A percentile compares a stretch with the other conserved stretches of the same genome.
These are phyloP conservation scores for Drosophila ohnishii DNA, from an alignment of 1,140 invertebrate genomes.

Conservation along the genomic window DNA sequence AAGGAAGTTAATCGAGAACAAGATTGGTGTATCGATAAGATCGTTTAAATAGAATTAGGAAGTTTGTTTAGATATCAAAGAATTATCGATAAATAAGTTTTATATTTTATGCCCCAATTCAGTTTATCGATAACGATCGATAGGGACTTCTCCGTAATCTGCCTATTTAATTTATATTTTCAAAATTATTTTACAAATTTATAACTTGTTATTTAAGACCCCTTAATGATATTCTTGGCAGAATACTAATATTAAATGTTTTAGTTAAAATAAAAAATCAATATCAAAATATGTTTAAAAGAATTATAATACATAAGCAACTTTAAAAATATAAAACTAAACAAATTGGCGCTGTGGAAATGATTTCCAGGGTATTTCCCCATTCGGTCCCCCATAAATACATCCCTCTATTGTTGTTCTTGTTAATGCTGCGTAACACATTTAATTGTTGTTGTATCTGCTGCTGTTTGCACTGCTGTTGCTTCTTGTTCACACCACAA, in stretches of 20 bases:
- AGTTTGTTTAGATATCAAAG: background rate
- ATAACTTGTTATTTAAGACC: too few relatives aligned
- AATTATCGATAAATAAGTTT: background rate
- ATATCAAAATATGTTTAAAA: too few relatives aligned
- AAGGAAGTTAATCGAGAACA: background rate
- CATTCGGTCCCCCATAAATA: background rate
- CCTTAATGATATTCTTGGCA: too few relatives aligned
- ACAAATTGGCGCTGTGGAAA: too few relatives aligned
- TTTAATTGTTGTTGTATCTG: constrained; percentile 23
- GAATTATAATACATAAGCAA: too few relatives aligned
- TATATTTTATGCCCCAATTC: background rate
- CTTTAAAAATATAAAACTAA: too few relatives aligned
- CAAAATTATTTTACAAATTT: too few relatives aligned
- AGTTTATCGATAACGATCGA: background rate
- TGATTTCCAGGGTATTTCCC: background rate
- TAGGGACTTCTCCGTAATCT: background rate
- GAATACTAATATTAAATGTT: too few relatives aligned
- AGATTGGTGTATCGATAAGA: background rate
- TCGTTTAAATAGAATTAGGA: accelerated
- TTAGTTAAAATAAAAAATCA: too few relatives aligned
- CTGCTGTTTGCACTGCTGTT: constrained; percentile 20
- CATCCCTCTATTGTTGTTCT: constrained; percentile 15
- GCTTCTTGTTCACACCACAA: constrained; percentile 24
- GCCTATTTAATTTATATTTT: too few relatives aligned
- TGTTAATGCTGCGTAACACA: constrained; percentile 61